Evolutionary conservation across 2,888 invertebrate genomes (phyloP), one percentile per base, ranked within the genome.

Genomic region (Hypena proboscidalis): DNA sequence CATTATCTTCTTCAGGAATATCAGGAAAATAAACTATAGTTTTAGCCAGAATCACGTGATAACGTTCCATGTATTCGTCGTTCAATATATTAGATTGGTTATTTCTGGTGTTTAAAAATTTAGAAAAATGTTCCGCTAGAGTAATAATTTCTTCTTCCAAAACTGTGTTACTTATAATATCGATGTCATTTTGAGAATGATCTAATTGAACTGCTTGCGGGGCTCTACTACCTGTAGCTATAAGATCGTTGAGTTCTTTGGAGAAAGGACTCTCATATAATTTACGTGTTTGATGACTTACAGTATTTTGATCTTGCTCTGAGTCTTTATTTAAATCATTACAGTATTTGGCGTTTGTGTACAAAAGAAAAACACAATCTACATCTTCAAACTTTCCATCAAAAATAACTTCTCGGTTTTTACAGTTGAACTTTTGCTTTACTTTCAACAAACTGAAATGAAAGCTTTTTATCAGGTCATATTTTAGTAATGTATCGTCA

Each of bases 321-420:
- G 17, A 37, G 13, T 1, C 6, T 13, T 32, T 40, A 3, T 37
- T 44, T 8, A 34, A 31, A 10, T 59, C 49, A 4, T 17, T 34
- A 9, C 8, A 21, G 6, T 19, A 43, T 11, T 11, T 51, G 1
- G 43, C 60, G 7, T 51, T 50, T n/a, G 63, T 63, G 21, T 63
- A 63, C 9, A 54, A 41, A 15, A 60, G 26, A 14, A 58, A 63
- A 3, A 50, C 22, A 36, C 43, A 48, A 13, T 52, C 49, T n/a
- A 31, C 34, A 2, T 47, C 53, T 1, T 45, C 33, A 29, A 41
- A 48, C 0, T 29, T 41, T 1, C 39, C 46, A 21, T 14, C 13
- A 4, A 63, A 46, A 17, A 63, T 10, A 1, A 8, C 6, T 3
- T 57, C 52, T 6, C 7, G 8, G 5, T 42, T 35, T 7, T 26